Conservation (phyloP, 2,113 vertebrate genomes). For the Formicarius rufipectus region DNA sequence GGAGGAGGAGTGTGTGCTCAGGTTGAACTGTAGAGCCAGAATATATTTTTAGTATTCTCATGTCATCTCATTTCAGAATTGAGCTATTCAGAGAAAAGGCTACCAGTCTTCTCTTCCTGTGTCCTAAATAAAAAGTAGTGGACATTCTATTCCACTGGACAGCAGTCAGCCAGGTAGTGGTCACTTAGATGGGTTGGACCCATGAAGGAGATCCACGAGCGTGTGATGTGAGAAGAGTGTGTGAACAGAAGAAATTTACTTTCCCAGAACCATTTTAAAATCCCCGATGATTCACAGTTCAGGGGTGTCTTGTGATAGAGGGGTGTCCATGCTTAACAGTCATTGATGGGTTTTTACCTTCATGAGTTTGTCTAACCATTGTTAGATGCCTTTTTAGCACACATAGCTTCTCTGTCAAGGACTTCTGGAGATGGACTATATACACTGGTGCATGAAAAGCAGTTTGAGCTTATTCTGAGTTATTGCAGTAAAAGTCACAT, state of each 20-base stretch:
- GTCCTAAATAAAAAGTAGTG: not conserved
- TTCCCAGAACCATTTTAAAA: not conserved
- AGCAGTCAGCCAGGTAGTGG: not conserved
- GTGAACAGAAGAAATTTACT: not conserved
- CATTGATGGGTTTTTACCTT: not conserved
- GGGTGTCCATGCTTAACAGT: not conserved
- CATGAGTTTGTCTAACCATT: not conserved
- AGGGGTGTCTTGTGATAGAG: not conserved
- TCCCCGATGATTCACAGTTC: not conserved
- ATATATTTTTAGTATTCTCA: not conserved
- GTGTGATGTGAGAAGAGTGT: not conserved
- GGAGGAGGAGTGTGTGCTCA: not conserved
- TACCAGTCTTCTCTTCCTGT: not conserved
- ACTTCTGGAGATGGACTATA: not conserved
- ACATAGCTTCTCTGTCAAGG: not conserved
- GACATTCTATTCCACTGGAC: not conserved
- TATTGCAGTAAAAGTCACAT: fast-evolving
- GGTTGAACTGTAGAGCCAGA: not conserved
- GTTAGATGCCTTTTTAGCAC: not conserved
- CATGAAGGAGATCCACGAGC: not conserved
- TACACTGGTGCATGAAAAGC: not conserved
- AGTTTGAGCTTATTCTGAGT: not conserved
- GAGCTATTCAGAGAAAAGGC: not conserved
- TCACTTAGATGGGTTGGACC: not conserved
- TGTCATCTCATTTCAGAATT: not conserved